Base-by-base conservation (phyloP, 1,140 invertebrate species). In the Camponotus pennsylvanicus region DNA sequence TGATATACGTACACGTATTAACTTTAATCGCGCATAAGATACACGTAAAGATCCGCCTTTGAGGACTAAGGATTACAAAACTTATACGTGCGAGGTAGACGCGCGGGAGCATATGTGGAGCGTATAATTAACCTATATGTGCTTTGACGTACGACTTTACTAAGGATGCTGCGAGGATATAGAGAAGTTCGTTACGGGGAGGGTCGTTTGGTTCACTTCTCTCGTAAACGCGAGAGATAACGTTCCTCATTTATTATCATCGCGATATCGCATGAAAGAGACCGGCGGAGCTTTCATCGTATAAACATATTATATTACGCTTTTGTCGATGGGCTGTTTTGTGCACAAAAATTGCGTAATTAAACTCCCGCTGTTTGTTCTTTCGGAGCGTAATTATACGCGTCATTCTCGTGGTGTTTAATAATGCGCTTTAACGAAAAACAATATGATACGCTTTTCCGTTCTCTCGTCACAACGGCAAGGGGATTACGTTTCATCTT, bases 51-150 rank as follows among this genome's bases (percentile, higher is more conserved):
- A 83, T 83, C 79, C 27, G 18, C 79, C 79, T 83, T 83, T 83
- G 79, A 83, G 55, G n/a, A 73, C 27, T n/a, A 61, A 73, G 69
- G 67, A 73, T 83, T 61, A 61, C 79, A 87, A 89, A 77, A 70
- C 55, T 45, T 76, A 32, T 66, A 32, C 77, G 85, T 7, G 59
- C 75, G 61, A 87, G 73, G 59, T 45, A 82, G 78, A 77, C 63
- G 66, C 67, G 57, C 75, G 64, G 27, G 52, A 66, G 67, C 69
- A 76, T 66, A 86, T 86, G 59, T 86, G 34, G 88, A 89, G 79
- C 89, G 63, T 42, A 52, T 90, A 89, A 90, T 90, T 83, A 90
- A 80, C 85, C 89, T 76, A 79, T 84, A 75, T 85, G 85, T 49
- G 79, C 86, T 89, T 37, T 64, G 85, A 85, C 86, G 86, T 61